Evolutionary conservation across 2,797 vertebrate species (phyloP).

Genomic region (Neosilurus mollespiculum): DNA sequence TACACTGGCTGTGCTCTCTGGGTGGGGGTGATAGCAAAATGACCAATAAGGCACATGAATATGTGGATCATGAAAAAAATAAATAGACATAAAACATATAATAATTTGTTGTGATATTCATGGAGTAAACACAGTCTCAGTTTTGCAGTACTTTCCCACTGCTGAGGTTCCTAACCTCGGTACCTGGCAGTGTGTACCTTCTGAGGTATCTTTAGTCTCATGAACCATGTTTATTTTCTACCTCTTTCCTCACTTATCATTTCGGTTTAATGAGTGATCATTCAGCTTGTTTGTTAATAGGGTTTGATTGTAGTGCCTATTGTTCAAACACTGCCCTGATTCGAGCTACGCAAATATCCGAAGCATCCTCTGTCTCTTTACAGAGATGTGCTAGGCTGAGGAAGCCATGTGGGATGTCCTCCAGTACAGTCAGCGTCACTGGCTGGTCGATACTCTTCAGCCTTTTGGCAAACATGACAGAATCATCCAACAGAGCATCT

Average conservation of each 20-base stretch:
- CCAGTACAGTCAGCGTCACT: slow-evolving; percentile 80
- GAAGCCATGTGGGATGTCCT: slow-evolving; percentile 89
- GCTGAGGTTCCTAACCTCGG: neutral
- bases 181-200: neutral
- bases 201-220: neutral
- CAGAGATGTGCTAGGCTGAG: slow-evolving; percentile 80
- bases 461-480: slow-evolving; percentile 87
- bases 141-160: slow-evolving; percentile 12
- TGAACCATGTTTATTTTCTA: neutral
- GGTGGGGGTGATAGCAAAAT: neutral
- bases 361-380: slow-evolving; percentile 79
- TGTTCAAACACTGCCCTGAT: slow-evolving; percentile 75
- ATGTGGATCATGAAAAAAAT: neutral
- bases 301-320: neutral
- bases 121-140: neutral
- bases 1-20: neutral
- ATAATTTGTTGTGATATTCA: neutral
- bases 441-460: slow-evolving; percentile 76
- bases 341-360: slow-evolving; percentile 70
- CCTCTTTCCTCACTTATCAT: neutral
- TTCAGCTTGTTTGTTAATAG: neutral
- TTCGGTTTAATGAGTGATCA: neutral
- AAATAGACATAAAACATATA: neutral
- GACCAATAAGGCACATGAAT: neutral
- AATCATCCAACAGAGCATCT: slow-evolving; percentile 88